Evolutionary conservation across 1,140 invertebrate species (phyloP).

Genomic region (Liolophura sinensis): DNA sequence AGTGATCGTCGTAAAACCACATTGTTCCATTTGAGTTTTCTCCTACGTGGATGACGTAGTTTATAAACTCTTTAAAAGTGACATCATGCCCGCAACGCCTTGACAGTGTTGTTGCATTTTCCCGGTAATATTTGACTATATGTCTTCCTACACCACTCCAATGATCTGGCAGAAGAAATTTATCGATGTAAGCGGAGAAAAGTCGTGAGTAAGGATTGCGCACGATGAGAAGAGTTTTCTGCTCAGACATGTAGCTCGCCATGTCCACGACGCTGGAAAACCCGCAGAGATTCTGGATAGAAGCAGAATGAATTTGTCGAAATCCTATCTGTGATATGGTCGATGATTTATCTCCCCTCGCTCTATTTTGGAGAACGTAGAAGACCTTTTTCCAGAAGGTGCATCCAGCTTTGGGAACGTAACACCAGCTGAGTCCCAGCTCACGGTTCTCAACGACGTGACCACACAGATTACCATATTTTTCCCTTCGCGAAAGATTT

Average conservation of each 20-base stretch:
- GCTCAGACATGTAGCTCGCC: not conserved
- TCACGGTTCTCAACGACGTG: no score
- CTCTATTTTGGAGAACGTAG: not conserved
- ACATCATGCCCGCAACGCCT: slow-evolving; percentile 3
- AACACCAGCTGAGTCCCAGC: no score
- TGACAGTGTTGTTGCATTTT: not conserved
- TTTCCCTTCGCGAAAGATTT: no score
- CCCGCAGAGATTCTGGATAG: not conserved
- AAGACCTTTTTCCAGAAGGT: slow-evolving; percentile 6
- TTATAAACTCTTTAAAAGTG: not conserved
- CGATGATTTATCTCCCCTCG: not conserved
- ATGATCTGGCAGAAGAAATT: no score
- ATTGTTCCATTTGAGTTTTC: not conserved
- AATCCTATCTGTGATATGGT: not conserved
- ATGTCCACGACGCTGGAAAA: not conserved
- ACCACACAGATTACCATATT: no score
- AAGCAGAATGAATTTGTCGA: not conserved
- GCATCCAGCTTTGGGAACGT: slow-evolving; percentile 5
- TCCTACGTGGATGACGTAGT: no score
- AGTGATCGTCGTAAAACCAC: slow-evolving; percentile 5
- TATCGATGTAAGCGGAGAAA: slow-evolving; percentile 26
- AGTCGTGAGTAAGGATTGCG: slow-evolving; percentile 20
- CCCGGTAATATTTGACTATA: no score
- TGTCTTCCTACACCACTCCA: no score
- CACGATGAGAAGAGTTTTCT: slow-evolving; percentile 11